A percentile compares a stretch with the other conserved stretches of the same genome.
These are phyloP conservation scores for Epirrhoe alternata DNA, from an alignment of 2,888 invertebrate species.

Conservation along the genomic window DNA sequence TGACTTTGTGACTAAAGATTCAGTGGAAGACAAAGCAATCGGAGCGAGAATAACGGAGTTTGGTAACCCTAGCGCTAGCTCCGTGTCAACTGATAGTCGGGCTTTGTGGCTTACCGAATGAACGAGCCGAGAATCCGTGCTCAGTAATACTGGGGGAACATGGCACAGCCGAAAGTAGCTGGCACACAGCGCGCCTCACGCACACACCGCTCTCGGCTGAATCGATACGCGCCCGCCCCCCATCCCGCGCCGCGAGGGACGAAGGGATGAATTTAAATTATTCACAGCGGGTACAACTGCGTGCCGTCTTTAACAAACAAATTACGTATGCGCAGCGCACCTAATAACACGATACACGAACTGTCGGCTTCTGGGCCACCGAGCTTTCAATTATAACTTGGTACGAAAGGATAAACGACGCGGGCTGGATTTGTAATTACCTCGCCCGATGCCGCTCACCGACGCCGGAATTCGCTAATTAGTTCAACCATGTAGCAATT, in stretches of 20 bases:
- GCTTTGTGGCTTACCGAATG: constrained; percentile 73
- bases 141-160: constrained; percentile 70
- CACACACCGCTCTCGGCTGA: constrained; percentile 54
- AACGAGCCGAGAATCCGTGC: constrained; percentile 73
- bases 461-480: constrained; percentile 59
- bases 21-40: constrained; percentile 23
- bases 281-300: constrained; percentile 83
- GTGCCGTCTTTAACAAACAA: constrained; percentile 85
- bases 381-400: constrained; percentile 82
- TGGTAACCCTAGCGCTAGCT: constrained; percentile 59
- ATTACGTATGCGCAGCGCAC: constrained; percentile 83
- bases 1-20: constrained; percentile 23
- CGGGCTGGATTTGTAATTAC: constrained; percentile 72
- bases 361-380: constrained; percentile 71
- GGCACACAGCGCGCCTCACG: constrained; percentile 53
- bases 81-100: constrained; percentile 67
- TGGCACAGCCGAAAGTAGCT: constrained; percentile 64
- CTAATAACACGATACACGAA: constrained; percentile 80
- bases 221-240: constrained; percentile 72
- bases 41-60: constrained; percentile 31
- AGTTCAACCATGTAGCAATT: constrained; percentile 70
- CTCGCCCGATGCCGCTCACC: constrained; percentile 58
- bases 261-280: constrained; percentile 84
- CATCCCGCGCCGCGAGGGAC: constrained; percentile 53
- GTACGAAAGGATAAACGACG: constrained; percentile 68